Conservation (phyloP, 1,140 invertebrate species). For the Platorchestia sp. region DNA sequence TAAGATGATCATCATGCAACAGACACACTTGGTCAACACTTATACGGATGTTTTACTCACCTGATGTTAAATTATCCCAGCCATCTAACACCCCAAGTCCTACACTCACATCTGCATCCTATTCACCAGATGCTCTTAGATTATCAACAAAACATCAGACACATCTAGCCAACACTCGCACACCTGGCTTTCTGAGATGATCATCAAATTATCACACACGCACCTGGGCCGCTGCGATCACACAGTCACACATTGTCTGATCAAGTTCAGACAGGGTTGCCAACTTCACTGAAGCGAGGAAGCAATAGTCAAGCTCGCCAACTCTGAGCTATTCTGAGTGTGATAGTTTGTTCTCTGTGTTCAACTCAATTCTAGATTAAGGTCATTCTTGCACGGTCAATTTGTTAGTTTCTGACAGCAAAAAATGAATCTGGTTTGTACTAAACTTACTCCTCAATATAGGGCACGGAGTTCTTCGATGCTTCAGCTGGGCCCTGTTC, state of each 20-base stretch:
- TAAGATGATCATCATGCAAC: background rate
- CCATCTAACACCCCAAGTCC: background rate
- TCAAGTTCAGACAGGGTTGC: background rate
- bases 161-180: background rate
- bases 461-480: background rate
- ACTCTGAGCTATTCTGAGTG: background rate
- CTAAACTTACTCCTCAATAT: background rate
- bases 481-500: background rate
- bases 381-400: background rate
- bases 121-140: background rate
- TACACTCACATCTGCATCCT: background rate
- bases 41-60: background rate
- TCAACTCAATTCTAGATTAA: background rate
- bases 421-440: background rate
- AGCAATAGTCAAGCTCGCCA: background rate
- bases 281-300: slow-evolving; percentile 26
- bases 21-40: background rate
- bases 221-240: background rate
- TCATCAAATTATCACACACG: too few species aligned
- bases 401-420: background rate
- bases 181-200: too few species aligned
- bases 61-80: too few species aligned
- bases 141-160: background rate
- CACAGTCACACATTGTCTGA: background rate
- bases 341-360: background rate